These are phyloP conservation scores for Pipistrellus kuhlii DNA, from an alignment of 2,797 vertebrate genomes.

Conservation along the genomic window DNA sequence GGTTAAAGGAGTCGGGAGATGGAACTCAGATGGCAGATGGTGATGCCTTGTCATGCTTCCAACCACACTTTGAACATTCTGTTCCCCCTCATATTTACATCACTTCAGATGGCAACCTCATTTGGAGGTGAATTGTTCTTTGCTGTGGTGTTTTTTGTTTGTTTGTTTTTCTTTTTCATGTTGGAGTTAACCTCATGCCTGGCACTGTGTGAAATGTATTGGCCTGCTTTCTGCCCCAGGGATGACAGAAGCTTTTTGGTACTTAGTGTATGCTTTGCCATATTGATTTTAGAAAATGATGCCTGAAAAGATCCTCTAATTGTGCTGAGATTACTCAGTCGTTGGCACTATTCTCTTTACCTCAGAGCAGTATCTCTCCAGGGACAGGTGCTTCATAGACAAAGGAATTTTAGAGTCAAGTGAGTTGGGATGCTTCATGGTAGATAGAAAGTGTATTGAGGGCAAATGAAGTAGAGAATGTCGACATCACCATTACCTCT, in stretches of 20 bases:
- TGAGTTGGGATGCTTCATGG: neutral
- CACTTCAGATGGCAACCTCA: conserved; percentile 79
- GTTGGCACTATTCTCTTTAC: neutral
- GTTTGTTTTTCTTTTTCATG: neutral
- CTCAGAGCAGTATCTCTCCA: neutral
- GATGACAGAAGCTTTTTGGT: neutral
- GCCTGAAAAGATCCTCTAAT: conserved; percentile 13
- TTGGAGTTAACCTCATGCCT: conserved; percentile 59
- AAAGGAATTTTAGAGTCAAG: neutral
- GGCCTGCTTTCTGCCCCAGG: conserved; percentile 56
- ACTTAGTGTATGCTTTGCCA: conserved; percentile 38
- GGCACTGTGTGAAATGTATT: conserved; percentile 6
- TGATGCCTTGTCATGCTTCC: conserved; percentile 82
- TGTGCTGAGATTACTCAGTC: neutral
- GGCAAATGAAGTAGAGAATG: neutral
- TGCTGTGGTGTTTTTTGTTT: neutral
- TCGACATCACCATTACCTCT: neutral
- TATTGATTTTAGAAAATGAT: conserved; percentile 54
- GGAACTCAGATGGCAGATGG: conserved; percentile 83
- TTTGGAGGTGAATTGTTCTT: conserved; percentile 60
- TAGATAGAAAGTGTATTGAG: conserved; percentile 16
- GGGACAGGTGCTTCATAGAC: neutral
- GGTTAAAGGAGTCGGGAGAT: conserved; percentile 50
- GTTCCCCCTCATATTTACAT: conserved; percentile 69
- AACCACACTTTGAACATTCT: conserved; percentile 85